Evolutionary conservation across 2,888 invertebrate genomes (phyloP), one percentile per base, ranked within the genome.

Genomic region (Hololepta plana): DNA sequence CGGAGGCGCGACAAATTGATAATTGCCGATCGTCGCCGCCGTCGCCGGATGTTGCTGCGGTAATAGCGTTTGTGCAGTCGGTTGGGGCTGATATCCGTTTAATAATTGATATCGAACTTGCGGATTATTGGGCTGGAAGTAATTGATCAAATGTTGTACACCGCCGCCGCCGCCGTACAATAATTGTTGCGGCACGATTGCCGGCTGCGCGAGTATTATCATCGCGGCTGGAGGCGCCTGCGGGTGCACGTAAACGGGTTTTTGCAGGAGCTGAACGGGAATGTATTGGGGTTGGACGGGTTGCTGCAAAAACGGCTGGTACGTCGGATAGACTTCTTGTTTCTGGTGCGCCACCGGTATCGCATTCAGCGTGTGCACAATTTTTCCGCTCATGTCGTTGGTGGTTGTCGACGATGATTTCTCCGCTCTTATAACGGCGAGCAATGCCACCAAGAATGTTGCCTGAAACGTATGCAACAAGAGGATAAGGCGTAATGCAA

Each of bases 181-280:
- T 15, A 45, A 27, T 27, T 43, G 43, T 13, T 45, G 44, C 7
- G 45, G 48, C 4, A 47, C 35, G 12, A 41, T 36, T 3, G 47
- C 43, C 6, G 54, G 53, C 34, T 53, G 53, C 7, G 53, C 51
- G 14, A 53, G 49, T 21, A 54, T 50, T 12, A 52, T 41, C 50
- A 52, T 54, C 4, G 51, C 38, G 2, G 39, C 41, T 12, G 47
- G 47, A 21, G 40, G 42, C 9, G 38, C 39, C 19, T 37, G 39
- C 11, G 33, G 29, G 6, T 28, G 31, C 9, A 32, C 31, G 14
- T 40, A n/a, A n/a, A n/a, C n/a, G n/a, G n/a, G n/a, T n/a, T n/a
- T n/a, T n/a, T n/a, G n/a, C n/a, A n/a, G n/a, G n/a, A n/a, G n/a
- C n/a, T n/a, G n/a, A n/a, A n/a, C n/a, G n/a, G n/a, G n/a, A n/a